phyloP scores from a whole-genome alignment of 2,888 invertebrate species.

The Microctonus hyperodae region DNA sequence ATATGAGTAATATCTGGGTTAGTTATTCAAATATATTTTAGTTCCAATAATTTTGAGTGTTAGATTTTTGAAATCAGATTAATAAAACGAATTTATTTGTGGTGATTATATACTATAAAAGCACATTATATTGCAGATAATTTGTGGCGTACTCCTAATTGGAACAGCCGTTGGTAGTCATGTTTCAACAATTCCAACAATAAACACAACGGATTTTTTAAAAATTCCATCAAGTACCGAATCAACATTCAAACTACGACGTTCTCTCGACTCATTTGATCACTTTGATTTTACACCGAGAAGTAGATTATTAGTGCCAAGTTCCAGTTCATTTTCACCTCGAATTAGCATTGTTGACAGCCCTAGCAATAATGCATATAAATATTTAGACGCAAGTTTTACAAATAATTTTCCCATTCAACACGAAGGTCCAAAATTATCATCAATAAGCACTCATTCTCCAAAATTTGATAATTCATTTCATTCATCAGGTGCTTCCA shows the following conservation, averaged over 20 bases:
- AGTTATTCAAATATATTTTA: neutral
- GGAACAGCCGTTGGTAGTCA: constrained; percentile 20
- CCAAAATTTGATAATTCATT: constrained; percentile 3
- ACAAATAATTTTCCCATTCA: neutral
- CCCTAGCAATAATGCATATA: constrained; percentile 24
- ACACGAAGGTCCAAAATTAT: neutral
- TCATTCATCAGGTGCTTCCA: neutral
- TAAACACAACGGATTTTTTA: constrained; percentile 17
- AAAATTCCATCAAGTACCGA: constrained; percentile 9
- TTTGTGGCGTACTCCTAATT: constrained; percentile 10
- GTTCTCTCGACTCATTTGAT: neutral
- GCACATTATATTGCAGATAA: constrained; percentile 2
- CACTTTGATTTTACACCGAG: constrained; percentile 16
- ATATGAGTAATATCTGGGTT: constrained; percentile 16
- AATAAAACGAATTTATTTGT: neutral
- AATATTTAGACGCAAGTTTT: constrained; percentile 8
- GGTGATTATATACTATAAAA: neutral
- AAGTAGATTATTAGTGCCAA: constrained; percentile 18
- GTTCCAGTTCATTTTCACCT: neutral
- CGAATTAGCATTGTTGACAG: constrained; percentile 18
- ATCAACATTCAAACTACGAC: constrained; percentile 6
- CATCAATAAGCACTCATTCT: neutral
- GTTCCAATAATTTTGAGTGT: neutral
- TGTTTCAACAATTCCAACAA: constrained; percentile 5
- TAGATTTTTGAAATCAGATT: too few species aligned